Base-by-base conservation (phyloP, 2,113 vertebrate species). In the Tympanuchus pallidicinctus region DNA sequence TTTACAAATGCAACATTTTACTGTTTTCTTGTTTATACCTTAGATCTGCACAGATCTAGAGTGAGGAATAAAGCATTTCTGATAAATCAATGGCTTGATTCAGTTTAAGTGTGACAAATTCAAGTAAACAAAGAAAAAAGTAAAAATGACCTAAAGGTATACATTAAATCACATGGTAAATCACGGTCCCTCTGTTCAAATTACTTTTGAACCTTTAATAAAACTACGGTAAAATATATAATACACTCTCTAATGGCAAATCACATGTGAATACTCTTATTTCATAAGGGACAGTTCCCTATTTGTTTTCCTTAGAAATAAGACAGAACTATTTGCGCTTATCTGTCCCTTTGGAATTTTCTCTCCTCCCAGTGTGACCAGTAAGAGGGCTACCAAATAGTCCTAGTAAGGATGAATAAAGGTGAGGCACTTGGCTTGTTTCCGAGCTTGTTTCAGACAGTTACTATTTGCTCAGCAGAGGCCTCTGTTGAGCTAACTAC, bases 11-110 rank as follows among this genome's bases (percentile, higher is more conserved):
- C 40, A 95, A 78, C 54, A 95, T 95, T 96, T 94, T 93, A 96
- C 54, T 81, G 70, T 84, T 94, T 97, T 95, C 81, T 82, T 95
- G 71, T 97, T 98, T 96, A 93, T 93, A 93, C 91, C 38, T 94
- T 73, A 92, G 92, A 94, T 95, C 85, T 97, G 91, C 90, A 92
- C 78, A 96, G 64, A 85, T n/a, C 7, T n/a, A 80, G 80, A 91
- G 76, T 67, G 69, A 89, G 94, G 87, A 82, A 75, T 81, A 84
- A 91, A 95, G 25, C 40, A 54, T 13, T 71, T 84, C 45, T 82
- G 66, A 81, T 57, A 84, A 83, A 94, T 63, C 76, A 90, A 11
- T 42, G 40, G 3, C 56, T 91, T 83, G 22, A 65, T 47, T 71
- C 30, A 5, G 43, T 85, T 86, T 91, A 65, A 83, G 3, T 4